phyloP scores from a whole-genome alignment of 2,797 vertebrate species.

The Melopsittacus undulatus region DNA sequence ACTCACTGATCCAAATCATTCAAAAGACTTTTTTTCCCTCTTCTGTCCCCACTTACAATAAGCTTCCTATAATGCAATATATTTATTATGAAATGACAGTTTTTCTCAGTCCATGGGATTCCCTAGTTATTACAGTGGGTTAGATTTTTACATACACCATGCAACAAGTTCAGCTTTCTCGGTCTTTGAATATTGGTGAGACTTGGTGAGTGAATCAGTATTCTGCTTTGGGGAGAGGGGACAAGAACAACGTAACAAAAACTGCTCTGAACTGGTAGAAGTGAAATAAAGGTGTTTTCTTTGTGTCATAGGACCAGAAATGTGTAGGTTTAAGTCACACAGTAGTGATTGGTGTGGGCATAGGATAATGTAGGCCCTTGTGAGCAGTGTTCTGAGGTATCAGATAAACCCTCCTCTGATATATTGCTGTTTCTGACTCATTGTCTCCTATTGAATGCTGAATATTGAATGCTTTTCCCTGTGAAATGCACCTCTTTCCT shows the following conservation, averaged over 20 bases:
- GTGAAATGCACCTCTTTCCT: neutral
- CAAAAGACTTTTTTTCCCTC: neutral
- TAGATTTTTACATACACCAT: neutral
- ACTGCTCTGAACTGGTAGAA: neutral
- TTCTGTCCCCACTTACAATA: neutral
- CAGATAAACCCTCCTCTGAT: neutral
- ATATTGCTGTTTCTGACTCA: neutral
- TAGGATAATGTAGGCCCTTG: neutral
- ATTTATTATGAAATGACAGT: neutral
- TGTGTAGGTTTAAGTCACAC: neutral
- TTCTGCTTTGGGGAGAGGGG: neutral
- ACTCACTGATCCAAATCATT: neutral
- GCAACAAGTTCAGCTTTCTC: rapidly evolving
- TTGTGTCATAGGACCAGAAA: neutral
- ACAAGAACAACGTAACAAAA: neutral
- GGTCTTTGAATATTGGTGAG: neutral
- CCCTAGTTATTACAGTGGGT: neutral
- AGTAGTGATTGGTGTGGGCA: neutral
- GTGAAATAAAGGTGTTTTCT: neutral
- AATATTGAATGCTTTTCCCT: neutral
- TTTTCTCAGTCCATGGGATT: neutral
- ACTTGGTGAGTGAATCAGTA: rapidly evolving
- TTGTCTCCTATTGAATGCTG: neutral
- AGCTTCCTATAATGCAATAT: neutral
- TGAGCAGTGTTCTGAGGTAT: neutral